A percentile compares a stretch with the other conserved stretches of the same genome.
Conservation (phyloP, 2,888 invertebrate genomes). For the Myopa tessellatipennis region DNA sequence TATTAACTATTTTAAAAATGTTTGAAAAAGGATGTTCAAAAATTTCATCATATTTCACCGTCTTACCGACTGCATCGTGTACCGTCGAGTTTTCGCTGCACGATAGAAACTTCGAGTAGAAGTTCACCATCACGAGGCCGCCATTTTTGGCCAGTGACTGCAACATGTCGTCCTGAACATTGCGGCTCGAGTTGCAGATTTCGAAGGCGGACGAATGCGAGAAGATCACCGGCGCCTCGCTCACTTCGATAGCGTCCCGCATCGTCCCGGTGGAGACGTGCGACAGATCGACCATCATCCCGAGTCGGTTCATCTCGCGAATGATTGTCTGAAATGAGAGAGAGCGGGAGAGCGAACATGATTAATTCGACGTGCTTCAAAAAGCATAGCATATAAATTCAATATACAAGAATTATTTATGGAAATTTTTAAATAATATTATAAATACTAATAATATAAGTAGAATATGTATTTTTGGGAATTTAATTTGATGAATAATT, state of each 20-base stretch:
- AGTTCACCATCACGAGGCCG: slow-evolving; percentile 89
- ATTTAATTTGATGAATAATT: too few relatives aligned
- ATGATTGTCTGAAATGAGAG: slow-evolving; percentile 75
- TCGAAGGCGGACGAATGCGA: slow-evolving; percentile 87
- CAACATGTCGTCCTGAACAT: slow-evolving; percentile 83
- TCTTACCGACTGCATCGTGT: slow-evolving; percentile 82
- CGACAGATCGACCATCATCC: slow-evolving; percentile 87
- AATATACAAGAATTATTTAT: too few relatives aligned
- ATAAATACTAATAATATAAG: too few relatives aligned
- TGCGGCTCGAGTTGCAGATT: slow-evolving; percentile 83
- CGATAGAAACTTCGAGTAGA: slow-evolving; percentile 82
- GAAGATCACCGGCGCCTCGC: slow-evolving; percentile 86
- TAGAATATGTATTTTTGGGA: too few relatives aligned
- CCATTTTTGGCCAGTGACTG: slow-evolving; percentile 79
- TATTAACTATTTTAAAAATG: too few relatives aligned
- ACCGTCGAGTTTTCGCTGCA: slow-evolving; percentile 81
- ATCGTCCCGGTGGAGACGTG: slow-evolving; percentile 85
- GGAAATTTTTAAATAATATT: too few relatives aligned
- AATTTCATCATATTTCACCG: slow-evolving; percentile 24
- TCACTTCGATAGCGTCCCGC: slow-evolving; percentile 81
- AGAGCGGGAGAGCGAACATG: not conserved
- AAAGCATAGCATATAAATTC: too few relatives aligned
- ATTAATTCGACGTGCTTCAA: not conserved
- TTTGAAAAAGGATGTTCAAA: too few relatives aligned
- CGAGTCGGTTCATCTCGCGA: slow-evolving; percentile 88